phyloP scores from a whole-genome alignment of 2,113 vertebrate genomes.

The Pseudopipra pipra region DNA sequence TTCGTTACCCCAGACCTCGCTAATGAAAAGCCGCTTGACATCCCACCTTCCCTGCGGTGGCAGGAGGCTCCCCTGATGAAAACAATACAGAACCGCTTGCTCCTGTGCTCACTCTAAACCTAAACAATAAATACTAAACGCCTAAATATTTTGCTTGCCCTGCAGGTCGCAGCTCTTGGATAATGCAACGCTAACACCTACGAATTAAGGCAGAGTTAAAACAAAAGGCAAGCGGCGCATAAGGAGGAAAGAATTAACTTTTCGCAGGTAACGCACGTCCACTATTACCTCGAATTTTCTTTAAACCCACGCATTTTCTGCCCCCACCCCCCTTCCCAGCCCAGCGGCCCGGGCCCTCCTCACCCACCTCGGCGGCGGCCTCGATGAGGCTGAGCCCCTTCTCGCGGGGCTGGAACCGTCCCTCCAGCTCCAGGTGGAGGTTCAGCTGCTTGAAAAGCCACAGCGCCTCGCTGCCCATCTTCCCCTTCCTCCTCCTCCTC shows the following conservation, averaged over 20 bases:
- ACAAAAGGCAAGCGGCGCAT: not conserved
- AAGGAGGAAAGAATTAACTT: not conserved
- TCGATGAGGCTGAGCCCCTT: constrained; percentile 89
- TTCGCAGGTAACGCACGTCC: fast-evolving
- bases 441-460: constrained; percentile 90
- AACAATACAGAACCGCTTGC: not conserved
- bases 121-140: not conserved
- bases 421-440: constrained; percentile 87
- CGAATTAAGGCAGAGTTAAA: fast-evolving
- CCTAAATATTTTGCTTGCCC: not conserved
- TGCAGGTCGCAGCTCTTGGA: not conserved
- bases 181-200: fast-evolving
- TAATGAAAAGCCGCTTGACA: not conserved
- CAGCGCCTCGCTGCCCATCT: constrained; percentile 79
- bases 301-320: not conserved
- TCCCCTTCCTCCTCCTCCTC: constrained; percentile 50
- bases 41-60: not conserved
- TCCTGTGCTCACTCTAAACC: fast-evolving
- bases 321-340: not conserved
- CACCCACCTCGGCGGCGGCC: constrained; percentile 84
- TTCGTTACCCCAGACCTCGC: not conserved
- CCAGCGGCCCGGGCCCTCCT: not conserved
- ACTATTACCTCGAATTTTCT: fast-evolving
- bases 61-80: not conserved
- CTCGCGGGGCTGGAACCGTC: constrained; percentile 85